phyloP scores from a whole-genome alignment of 2,888 invertebrate genomes.

The Hydrotaea cyrtoneurina region DNA sequence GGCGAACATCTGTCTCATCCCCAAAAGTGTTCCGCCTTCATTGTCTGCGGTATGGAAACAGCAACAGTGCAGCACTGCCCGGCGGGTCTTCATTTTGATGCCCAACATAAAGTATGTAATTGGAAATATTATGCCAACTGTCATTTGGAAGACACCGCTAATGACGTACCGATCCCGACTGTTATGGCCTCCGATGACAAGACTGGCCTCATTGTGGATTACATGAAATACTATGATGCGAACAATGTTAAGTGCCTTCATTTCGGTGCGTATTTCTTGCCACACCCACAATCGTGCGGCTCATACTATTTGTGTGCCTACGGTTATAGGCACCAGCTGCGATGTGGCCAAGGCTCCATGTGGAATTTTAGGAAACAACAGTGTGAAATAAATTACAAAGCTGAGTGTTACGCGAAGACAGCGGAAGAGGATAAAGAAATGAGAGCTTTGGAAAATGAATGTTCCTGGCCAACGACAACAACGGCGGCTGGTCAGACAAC shows the following conservation, averaged over 20 bases:
- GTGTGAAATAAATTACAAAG: constrained; percentile 72
- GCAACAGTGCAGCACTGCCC: constrained; percentile 71
- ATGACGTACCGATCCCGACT: constrained; percentile 28
- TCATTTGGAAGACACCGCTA: constrained; percentile 4
- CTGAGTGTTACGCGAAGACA: constrained; percentile 71
- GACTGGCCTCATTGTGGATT: constrained; percentile 72
- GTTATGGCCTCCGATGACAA: constrained; percentile 73
- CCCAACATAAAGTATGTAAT: constrained; percentile 71
- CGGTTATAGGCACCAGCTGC: constrained; percentile 76
- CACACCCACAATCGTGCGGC: constrained; percentile 76
- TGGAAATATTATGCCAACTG: constrained; percentile 72
- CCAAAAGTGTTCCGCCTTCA: constrained; percentile 74
- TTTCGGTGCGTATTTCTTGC: constrained; percentile 78
- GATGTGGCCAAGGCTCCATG: constrained; percentile 74
- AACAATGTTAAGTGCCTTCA: constrained; percentile 74
- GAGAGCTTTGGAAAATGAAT: background rate
- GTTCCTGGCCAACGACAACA: background rate
- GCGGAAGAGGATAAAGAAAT: constrained; percentile 35
- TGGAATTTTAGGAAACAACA: constrained; percentile 75
- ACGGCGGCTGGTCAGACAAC: background rate
- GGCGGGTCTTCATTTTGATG: constrained; percentile 74
- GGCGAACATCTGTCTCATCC: constrained; percentile 74
- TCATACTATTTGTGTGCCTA: constrained; percentile 78
- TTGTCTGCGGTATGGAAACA: constrained; percentile 69
- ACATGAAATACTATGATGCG: constrained; percentile 75